phyloP scores from a whole-genome alignment of 1,140 invertebrate species.

The Cecropterus lyciades region DNA sequence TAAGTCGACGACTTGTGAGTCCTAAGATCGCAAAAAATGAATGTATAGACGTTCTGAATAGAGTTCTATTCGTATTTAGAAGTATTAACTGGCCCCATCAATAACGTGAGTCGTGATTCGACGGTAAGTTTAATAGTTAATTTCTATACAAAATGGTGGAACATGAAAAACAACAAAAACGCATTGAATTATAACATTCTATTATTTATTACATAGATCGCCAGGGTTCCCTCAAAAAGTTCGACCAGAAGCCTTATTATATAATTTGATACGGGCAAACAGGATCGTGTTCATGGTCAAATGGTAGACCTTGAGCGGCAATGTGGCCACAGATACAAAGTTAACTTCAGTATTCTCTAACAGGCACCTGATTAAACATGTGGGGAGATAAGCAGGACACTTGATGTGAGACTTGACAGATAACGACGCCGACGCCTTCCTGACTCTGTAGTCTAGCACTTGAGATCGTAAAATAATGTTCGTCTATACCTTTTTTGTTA shows the following conservation, averaged over 20 bases:
- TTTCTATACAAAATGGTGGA: not conserved
- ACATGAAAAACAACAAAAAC: constrained; percentile 2
- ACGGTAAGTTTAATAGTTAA: not conserved
- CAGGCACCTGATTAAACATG: constrained; percentile 79
- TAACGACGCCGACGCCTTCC: constrained; percentile 64
- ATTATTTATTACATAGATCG: constrained; percentile 19
- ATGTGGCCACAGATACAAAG: constrained; percentile 52
- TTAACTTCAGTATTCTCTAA: constrained; percentile 59
- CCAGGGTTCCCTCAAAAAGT: constrained; percentile 34
- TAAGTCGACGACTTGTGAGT: not conserved
- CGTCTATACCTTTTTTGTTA: constrained; percentile 13
- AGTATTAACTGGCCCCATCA: constrained; percentile 10
- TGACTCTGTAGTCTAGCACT: constrained; percentile 54
- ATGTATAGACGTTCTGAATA: constrained; percentile 13
- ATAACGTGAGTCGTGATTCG: not conserved
- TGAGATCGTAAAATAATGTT: constrained; percentile 41
- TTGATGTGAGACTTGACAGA: constrained; percentile 75
- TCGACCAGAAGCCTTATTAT: constrained; percentile 49
- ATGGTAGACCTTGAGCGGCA: constrained; percentile 59
- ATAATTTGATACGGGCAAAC: constrained; percentile 58
- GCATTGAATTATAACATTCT: constrained; percentile 5
- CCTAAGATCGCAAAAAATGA: constrained; percentile 12
- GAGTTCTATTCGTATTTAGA: constrained; percentile 8
- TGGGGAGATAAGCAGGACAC: constrained; percentile 75
- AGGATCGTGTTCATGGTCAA: constrained; percentile 72